phyloP scores from a whole-genome alignment of 2,888 invertebrate genomes.

The Cheiracanthium punctorium region DNA sequence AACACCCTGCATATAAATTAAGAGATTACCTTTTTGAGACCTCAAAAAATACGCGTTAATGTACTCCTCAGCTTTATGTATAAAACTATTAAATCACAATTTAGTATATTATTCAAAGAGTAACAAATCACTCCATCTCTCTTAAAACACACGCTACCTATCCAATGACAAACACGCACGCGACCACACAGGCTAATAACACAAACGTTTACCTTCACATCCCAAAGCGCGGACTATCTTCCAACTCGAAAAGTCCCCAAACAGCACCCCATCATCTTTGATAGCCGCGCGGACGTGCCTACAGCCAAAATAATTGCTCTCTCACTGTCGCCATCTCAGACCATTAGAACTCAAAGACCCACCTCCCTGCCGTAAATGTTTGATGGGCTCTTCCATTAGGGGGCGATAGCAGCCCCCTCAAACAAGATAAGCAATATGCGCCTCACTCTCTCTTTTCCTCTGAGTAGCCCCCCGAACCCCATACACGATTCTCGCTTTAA shows the following conservation, averaged over 20 bases:
- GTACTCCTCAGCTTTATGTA: too few species aligned
- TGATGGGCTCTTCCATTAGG: conserved; percentile 68
- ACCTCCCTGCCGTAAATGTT: conserved; percentile 49
- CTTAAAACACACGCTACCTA: too few species aligned
- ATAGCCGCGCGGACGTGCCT: not conserved
- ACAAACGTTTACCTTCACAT: not conserved
- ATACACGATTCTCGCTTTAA: conserved; percentile 69
- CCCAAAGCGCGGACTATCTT: not conserved
- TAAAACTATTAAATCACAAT: too few species aligned
- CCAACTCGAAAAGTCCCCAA: not conserved
- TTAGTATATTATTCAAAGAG: too few species aligned
- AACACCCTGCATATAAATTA: too few species aligned
- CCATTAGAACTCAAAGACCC: conserved; percentile 18
- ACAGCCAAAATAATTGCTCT: conserved; percentile 6
- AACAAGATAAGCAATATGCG: conserved; percentile 69
- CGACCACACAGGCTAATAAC: too few species aligned
- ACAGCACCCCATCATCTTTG: not conserved
- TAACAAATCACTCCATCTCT: too few species aligned
- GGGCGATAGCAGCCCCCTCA: conserved; percentile 29
- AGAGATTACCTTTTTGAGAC: too few species aligned
- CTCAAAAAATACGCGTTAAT: too few species aligned
- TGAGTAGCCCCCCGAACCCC: not conserved
- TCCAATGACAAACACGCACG: too few species aligned
- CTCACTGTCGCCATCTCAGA: not conserved
- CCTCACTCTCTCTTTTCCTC: conserved; percentile 28